Base-by-base conservation (phyloP, 2,797 vertebrate genomes). In the Catostomus latipinnis region DNA sequence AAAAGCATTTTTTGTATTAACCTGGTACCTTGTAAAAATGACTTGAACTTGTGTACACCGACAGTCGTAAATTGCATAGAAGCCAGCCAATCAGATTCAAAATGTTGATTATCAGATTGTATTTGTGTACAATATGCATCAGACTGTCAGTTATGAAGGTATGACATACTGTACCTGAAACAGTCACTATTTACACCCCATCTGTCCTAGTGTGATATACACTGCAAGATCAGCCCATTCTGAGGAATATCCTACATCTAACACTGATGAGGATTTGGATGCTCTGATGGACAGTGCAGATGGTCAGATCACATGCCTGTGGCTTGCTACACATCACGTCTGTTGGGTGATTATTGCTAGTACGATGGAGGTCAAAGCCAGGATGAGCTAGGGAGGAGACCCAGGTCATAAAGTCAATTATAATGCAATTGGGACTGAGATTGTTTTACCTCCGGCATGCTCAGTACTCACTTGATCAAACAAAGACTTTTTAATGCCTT, bases 381-480 rank as follows among this genome's bases (percentile, higher is more conserved):
- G 16, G 46, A 58, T 73, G 71, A 65, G 66, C 70, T 63, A 16
- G 14, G 8, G 54, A 83, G 67, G 65, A 84, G 73, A 10, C 10
- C 66, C 60, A 71, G 76, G 74, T 82, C 67, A 56, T 56, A 43
- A 76, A 84, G 79, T 80, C 84, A 86, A 79, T 85, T 70, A 67
- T 68, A 68, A 45, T 60, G 76, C 80, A 83, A 71, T 77, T 54
- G 57, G 52, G 63, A 62, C 53, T 66, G 65, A 83, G 57, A 66
- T 83, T 67, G 79, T 81, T 85, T 80, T 69, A 65, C 75, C 72
- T 81, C 72, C 62, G 61, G 72, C 62, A 60, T 18, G 48, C 71
- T 71, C 62, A 54, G 57, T 45, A 52, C 65, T 58, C 46, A 48
- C 74, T 22, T 48, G 50, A 57, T 71, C 54, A 2, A 72, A n/a